A percentile compares a stretch with the other conserved stretches of the same genome.
These are phyloP conservation scores for Hirudo medicinalis DNA, from an alignment of 1,140 invertebrate genomes.

Conservation along the genomic window DNA sequence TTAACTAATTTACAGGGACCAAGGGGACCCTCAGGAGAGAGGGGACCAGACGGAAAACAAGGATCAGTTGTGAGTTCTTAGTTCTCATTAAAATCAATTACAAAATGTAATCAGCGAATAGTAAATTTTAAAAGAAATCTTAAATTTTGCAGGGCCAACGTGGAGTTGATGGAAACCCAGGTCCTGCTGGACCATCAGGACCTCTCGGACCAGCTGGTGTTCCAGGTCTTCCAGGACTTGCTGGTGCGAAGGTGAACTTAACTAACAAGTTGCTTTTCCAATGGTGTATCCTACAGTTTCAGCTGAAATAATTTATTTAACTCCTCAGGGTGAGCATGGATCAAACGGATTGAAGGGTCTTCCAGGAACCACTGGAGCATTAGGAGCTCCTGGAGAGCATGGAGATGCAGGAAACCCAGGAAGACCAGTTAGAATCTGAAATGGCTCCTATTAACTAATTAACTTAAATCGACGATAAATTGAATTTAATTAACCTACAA, in stretches of 20 bases:
- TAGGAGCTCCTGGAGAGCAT: background rate
- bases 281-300: background rate
- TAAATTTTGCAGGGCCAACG: slow-evolving; percentile 10
- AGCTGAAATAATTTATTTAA: background rate
- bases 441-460: background rate
- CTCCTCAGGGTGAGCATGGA: slow-evolving; percentile 9
- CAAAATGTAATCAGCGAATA: background rate
- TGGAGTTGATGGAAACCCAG: slow-evolving; percentile 19
- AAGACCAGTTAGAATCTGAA: slow-evolving; percentile 7
- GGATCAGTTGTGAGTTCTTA: slow-evolving; percentile 10
- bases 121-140: background rate
- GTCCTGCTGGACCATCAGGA: slow-evolving; percentile 17
- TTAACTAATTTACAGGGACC: slow-evolving; percentile 5
- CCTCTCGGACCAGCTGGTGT: slow-evolving; percentile 19
- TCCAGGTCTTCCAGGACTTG: slow-evolving; percentile 21
- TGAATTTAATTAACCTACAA: background rate
- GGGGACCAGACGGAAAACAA: slow-evolving; percentile 17
- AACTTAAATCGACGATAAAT: background rate
- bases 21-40: slow-evolving; percentile 13
- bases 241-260: slow-evolving; percentile 18
- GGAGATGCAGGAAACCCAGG: slow-evolving; percentile 4
- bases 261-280: background rate
- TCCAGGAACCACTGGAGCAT: background rate
- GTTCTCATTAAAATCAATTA: background rate
- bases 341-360: slow-evolving; percentile 1